phyloP scores from a whole-genome alignment of 2,113 vertebrate genomes.

The Beaufortia kweichowensis region DNA sequence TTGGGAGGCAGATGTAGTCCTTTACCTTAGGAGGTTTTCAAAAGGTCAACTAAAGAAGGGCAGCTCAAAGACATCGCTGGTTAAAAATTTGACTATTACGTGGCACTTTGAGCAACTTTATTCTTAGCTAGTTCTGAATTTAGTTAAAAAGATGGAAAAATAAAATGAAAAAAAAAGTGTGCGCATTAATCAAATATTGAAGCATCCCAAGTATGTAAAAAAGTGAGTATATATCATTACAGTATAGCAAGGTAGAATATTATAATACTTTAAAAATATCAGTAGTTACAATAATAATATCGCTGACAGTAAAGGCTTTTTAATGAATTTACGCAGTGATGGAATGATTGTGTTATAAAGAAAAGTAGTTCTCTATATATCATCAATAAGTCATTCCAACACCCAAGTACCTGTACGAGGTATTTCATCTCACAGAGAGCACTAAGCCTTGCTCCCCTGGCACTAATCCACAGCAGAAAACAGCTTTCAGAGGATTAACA shows the following conservation, averaged over 20 bases:
- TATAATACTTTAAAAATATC: not conserved
- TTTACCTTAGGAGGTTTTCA: constrained; percentile 19
- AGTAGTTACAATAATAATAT: not conserved
- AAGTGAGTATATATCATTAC: no score
- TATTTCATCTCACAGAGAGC: constrained; percentile 69
- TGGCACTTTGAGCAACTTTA: no score
- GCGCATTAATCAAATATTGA: no score
- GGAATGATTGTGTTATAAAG: not conserved
- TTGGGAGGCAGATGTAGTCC: not conserved
- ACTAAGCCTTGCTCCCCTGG: constrained; percentile 72
- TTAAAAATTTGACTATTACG: no score
- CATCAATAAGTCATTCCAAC: constrained; percentile 38
- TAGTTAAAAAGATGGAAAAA: no score
- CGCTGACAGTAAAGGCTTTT: not conserved
- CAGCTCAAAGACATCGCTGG: constrained; percentile 6
- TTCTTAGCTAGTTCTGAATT: no score
- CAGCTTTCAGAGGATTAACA: constrained; percentile 77
- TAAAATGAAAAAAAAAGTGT: no score
- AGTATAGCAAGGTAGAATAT: no score
- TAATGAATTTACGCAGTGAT: not conserved
- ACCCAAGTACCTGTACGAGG: constrained; percentile 70
- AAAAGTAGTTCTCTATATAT: constrained; percentile 4
- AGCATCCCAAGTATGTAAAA: no score
- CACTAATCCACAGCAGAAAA: constrained; percentile 74
- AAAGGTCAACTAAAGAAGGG: not conserved